Evolutionary conservation across 2,888 invertebrate species (phyloP), one percentile per base, ranked within the genome.

Genomic region (Acanthoscelides obtectus): DNA sequence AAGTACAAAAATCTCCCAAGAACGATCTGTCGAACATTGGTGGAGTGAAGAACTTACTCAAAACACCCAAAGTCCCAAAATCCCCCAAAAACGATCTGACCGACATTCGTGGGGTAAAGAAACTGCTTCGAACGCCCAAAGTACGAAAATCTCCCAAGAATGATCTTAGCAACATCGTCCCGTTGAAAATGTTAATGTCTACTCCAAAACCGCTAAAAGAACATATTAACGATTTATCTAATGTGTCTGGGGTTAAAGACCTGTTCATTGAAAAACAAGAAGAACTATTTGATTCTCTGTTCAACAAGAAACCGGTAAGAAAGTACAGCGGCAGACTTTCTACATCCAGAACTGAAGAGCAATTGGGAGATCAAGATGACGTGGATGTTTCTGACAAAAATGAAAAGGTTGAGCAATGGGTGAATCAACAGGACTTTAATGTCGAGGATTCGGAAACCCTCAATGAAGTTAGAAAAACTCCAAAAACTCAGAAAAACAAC

Each of bases 31-130:
- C 75, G 6, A 66, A 76, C 68, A 74, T 81, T 22, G 71, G 21
- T 19, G 81, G 81, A 2, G 75, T 81, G 1, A 79, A 77, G 65
- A 77, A 75, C 65, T 69, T 83, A 3, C 72, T 81, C 67, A 74
- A 66, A 65, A 75, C 80, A 0, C 79, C 79, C 0, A 77, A 72
- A 70, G 45, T 64, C 27, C 72, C 72, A 65, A 79, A 77, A 20
- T 73, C 75, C 0, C 79, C 79, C 8, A 75, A 74, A 66, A 80
- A 80, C 70, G 79, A 80, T 71, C 72, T 80, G 5, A 73, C 73
- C 0, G 66, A 79, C 68, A 70, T 79, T 2, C 63, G 22, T 6
- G 80, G 78, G 5, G 72, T 81, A 1, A 80, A 77, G 72, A 76
- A 78, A 72, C 67, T 82, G 17, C 68, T 81, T 19, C 71, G 19